Percentiles rank a stretch among this genome's conserved stretches.
Conservation (phyloP, 2,113 vertebrate species). For the Piliocolobus tephrosceles region DNA sequence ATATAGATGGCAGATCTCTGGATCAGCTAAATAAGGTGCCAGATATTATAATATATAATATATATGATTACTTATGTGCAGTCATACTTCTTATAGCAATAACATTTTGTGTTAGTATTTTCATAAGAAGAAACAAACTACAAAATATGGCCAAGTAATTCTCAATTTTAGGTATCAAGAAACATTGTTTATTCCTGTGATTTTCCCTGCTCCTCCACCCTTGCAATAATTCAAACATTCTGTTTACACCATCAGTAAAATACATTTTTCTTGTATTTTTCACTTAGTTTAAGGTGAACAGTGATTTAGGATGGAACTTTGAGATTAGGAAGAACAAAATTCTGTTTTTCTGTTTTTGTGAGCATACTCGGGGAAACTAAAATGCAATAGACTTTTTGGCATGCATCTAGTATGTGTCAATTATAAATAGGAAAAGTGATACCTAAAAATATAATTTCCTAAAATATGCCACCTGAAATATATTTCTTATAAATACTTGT, state of each 20-base stretch:
- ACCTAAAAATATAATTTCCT: background rate
- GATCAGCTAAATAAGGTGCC: background rate
- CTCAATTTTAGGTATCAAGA: background rate
- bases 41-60: background rate
- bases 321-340: background rate
- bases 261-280: slow-evolving; percentile 9
- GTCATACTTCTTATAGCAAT: background rate
- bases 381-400: background rate
- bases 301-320: background rate
- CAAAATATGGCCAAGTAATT: background rate
- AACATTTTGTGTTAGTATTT: background rate
- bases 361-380: background rate
- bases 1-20: background rate
- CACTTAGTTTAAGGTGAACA: background rate
- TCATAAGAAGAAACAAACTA: background rate
- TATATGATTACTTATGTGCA: background rate
- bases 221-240: background rate
- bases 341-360: background rate
- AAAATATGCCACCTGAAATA: background rate
- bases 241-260: slow-evolving; percentile 11
- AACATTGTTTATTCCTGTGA: background rate
- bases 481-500: background rate
- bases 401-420: background rate
- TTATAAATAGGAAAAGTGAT: slow-evolving; percentile 19
- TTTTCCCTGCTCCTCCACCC: background rate